Conservation (phyloP, 2,797 vertebrate genomes). For the Schizopygopsis pylzovi region DNA sequence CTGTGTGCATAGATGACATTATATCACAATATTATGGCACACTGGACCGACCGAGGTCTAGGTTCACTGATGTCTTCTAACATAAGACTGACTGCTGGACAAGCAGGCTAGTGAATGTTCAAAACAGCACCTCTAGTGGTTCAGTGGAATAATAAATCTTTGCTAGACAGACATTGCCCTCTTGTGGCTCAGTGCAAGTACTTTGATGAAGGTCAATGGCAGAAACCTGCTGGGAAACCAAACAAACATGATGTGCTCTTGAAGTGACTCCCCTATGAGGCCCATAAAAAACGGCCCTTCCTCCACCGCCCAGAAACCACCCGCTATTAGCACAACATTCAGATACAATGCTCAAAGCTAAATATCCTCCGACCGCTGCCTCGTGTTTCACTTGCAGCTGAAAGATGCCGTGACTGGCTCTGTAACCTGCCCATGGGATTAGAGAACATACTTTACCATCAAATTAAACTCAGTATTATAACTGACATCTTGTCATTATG, state of each 20-base stretch:
- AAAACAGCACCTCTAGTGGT: constrained; percentile 48
- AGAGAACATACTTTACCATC: too few relatives aligned
- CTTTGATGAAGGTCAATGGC: constrained; percentile 22
- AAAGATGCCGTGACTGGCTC: too few relatives aligned
- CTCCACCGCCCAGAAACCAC: background rate
- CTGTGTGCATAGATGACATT: constrained; percentile 11
- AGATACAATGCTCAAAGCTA: constrained; percentile 3
- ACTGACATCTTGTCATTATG: too few relatives aligned
- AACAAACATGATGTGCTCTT: constrained; percentile 13
- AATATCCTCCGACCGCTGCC: background rate
- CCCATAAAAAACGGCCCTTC: background rate
- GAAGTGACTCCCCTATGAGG: constrained; percentile 1
- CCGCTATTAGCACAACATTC: constrained; percentile 17
- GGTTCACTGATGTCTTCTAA: background rate
- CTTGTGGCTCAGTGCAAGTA: constrained; percentile 58
- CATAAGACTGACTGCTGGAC: background rate
- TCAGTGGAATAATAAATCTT: background rate
- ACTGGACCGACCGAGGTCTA: background rate
- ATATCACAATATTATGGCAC: constrained; percentile 35
- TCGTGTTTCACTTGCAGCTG: too few relatives aligned
- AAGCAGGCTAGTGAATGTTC: background rate
- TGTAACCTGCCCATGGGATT: too few relatives aligned
- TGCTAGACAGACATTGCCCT: constrained; percentile 27
- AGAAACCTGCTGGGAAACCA: background rate
- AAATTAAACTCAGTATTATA: too few relatives aligned